These are phyloP conservation scores for Cyanoramphus novaezelandiae DNA, from an alignment of 2,113 vertebrate genomes.

Conservation along the genomic window DNA sequence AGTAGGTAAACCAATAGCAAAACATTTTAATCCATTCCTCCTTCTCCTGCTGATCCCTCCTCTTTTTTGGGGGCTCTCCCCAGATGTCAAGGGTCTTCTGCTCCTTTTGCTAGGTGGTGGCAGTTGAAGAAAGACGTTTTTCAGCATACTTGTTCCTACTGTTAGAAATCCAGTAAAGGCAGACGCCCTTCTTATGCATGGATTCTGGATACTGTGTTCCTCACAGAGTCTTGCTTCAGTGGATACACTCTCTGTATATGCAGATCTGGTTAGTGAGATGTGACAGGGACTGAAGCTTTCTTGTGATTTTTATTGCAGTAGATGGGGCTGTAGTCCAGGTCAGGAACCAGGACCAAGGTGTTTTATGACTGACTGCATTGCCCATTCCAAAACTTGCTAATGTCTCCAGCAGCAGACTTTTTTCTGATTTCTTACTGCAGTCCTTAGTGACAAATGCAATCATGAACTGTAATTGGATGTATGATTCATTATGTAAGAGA, in stretches of 20 bases:
- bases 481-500: neutral
- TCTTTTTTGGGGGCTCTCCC: neutral
- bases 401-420: neutral
- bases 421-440: neutral
- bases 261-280: neutral
- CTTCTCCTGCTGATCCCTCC: neutral
- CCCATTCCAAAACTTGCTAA: neutral
- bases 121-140: neutral
- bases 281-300: neutral
- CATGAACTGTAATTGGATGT: neutral
- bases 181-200: neutral
- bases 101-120: neutral
- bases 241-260: fast-evolving
- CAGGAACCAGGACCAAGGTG: neutral
- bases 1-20: neutral
- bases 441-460: neutral
- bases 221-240: neutral
- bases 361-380: neutral
- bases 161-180: neutral
- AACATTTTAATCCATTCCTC: neutral
- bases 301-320: neutral
- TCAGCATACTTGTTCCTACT: neutral
- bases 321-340: neutral
- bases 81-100: neutral
- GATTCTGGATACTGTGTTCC: neutral